Conservation (phyloP, 1,140 invertebrate species). For the Psix sp. region DNA sequence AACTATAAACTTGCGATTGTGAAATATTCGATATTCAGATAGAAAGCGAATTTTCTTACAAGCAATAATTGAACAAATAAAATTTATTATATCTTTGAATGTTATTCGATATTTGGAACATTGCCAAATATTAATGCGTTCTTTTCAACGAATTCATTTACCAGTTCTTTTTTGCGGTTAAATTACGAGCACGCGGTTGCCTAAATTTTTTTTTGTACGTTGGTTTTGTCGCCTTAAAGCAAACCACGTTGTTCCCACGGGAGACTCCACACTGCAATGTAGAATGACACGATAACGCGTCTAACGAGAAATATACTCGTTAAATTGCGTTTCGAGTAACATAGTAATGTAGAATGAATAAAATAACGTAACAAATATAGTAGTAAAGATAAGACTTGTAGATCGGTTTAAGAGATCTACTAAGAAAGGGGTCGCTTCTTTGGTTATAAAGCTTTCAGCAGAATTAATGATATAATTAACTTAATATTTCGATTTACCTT, state of each 20-base stretch:
- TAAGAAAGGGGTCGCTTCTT: too few relatives aligned
- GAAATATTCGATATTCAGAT: too few relatives aligned
- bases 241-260: conserved; percentile 38
- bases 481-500: too few relatives aligned
- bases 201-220: conserved; percentile 28
- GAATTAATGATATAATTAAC: too few relatives aligned
- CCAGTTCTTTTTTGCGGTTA: conserved; percentile 31
- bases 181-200: conserved; percentile 33
- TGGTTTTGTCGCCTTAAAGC: conserved; percentile 44
- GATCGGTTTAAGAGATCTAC: too few relatives aligned
- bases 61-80: conserved; percentile 26
- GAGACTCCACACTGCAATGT: conserved; percentile 8
- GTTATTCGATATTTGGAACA: conserved; percentile 19
- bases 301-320: conserved; percentile 43
- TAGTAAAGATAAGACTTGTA: conserved; percentile 20
- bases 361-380: conserved; percentile 38
- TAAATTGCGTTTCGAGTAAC: conserved; percentile 41
- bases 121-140: conserved; percentile 51
- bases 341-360: conserved; percentile 35
- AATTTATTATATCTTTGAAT: conserved; percentile 23
- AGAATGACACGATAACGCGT: conserved; percentile 51
- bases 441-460: too few relatives aligned
- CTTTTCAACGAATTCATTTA: conserved; percentile 39
- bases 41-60: too few relatives aligned
- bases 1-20: too few relatives aligned